These are phyloP conservation scores for Dicyrtoma fusca DNA, from an alignment of 2,888 invertebrate genomes.

Conservation along the genomic window DNA sequence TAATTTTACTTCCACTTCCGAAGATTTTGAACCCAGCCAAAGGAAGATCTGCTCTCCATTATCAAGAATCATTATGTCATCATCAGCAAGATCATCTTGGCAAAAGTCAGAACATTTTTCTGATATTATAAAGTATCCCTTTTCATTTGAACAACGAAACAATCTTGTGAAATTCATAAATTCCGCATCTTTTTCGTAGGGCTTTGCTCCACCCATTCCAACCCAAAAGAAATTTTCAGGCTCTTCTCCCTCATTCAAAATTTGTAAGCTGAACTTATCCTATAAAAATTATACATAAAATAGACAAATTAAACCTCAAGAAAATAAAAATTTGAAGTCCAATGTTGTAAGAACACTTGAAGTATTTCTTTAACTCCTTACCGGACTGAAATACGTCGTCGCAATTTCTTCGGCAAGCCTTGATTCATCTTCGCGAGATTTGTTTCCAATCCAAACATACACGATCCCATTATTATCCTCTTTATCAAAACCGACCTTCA, in stretches of 20 bases:
- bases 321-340: too few species aligned
- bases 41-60: slow-evolving; percentile 97
- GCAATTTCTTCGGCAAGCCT: slow-evolving; percentile 88
- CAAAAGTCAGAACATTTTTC: slow-evolving; percentile 99
- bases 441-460: slow-evolving; percentile 93
- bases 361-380: too few species aligned
- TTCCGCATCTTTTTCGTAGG: slow-evolving; percentile 83
- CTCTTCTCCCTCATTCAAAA: slow-evolving; percentile 90
- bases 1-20: slow-evolving; percentile 98
- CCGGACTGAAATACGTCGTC: slow-evolving; percentile 62
- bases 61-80: slow-evolving; percentile 99
- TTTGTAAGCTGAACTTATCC: slow-evolving; percentile 64
- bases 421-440: slow-evolving; percentile 82
- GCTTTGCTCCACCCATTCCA: slow-evolving; percentile 86
- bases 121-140: slow-evolving; percentile 97
- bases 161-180: slow-evolving; percentile 92
- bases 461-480: slow-evolving; percentile 85
- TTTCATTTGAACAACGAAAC: slow-evolving; percentile 98
- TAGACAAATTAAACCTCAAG: background rate
- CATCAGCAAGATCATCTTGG: slow-evolving; percentile 98
- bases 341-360: too few species aligned
- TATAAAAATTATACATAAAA: slow-evolving; percentile 17
- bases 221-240: slow-evolving; percentile 99
- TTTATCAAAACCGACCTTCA: slow-evolving; percentile 68
- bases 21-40: slow-evolving; percentile 95